Conservation (phyloP, 2,113 vertebrate species). For the Trinectes maculatus region DNA sequence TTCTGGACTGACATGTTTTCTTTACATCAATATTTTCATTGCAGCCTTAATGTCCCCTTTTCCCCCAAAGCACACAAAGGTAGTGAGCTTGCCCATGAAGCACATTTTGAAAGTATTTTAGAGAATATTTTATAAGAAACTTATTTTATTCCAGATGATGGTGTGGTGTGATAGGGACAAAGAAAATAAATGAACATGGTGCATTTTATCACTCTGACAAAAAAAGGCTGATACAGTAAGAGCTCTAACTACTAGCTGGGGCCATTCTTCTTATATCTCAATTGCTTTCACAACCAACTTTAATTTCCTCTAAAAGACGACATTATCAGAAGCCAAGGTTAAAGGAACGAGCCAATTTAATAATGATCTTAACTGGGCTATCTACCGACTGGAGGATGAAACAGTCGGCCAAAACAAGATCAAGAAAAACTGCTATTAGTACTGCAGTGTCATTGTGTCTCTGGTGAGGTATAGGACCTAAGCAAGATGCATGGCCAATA, state of each 20-base stretch:
- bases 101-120: constrained; percentile 39
- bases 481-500: constrained; percentile 15
- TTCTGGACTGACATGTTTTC: constrained; percentile 80
- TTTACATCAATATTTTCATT: constrained; percentile 75
- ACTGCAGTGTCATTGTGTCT: constrained; percentile 48
- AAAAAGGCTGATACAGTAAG: constrained; percentile 50
- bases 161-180: constrained; percentile 49
- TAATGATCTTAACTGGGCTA: constrained; percentile 68
- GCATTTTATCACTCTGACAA: constrained; percentile 56
- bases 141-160: constrained; percentile 55
- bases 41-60: constrained; percentile 53
- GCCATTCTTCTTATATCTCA: constrained; percentile 69
- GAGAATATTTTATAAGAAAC: constrained; percentile 64
- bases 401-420: constrained; percentile 69
- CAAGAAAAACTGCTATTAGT: constrained; percentile 64
- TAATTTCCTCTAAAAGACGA: constrained; percentile 80
- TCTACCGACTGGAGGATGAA: constrained; percentile 56
- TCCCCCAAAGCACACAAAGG: constrained; percentile 23
- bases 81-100: constrained; percentile 35
- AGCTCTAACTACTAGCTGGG: constrained; percentile 39
- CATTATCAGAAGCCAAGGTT: constrained; percentile 80
- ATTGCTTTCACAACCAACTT: constrained; percentile 71
- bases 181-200: constrained; percentile 60
- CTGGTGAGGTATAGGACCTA: constrained; percentile 30
- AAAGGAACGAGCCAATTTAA: constrained; percentile 75